phyloP scores from a whole-genome alignment of 2,888 invertebrate species.

The Bugula neritina region DNA sequence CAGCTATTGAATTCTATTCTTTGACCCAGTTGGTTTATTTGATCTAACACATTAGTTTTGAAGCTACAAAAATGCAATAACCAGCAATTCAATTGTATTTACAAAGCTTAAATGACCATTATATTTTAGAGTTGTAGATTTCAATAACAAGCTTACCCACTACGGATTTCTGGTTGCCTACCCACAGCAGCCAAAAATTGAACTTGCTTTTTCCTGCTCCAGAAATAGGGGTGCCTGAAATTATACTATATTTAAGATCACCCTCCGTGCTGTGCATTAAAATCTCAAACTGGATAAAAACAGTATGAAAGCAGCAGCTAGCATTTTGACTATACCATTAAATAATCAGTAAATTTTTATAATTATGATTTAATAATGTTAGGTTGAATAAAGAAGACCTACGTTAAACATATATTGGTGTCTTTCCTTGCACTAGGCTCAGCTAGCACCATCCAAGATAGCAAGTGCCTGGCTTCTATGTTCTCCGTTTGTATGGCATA shows the following conservation, averaged over 20 bases:
- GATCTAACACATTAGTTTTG: neutral
- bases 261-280: too few species aligned
- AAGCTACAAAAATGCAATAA: neutral
- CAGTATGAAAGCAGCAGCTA: too few species aligned
- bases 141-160: conserved; percentile 11
- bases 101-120: too few species aligned
- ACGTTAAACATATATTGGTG: conserved; percentile 13
- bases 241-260: too few species aligned
- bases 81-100: too few species aligned
- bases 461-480: neutral
- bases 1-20: neutral
- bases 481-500: neutral
- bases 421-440: conserved; percentile 4
- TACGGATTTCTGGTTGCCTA: conserved; percentile 11
- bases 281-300: neutral
- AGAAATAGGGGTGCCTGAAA: conserved; percentile 22
- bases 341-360: too few species aligned
- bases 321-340: too few species aligned
- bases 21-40: neutral
- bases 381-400: too few species aligned
- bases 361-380: too few species aligned
- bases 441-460: conserved; percentile 10
- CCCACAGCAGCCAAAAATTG: conserved; percentile 16
- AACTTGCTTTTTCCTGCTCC: conserved; percentile 23
- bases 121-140: too few species aligned